Conservation (phyloP, 2,113 vertebrate genomes). For the Tangachromis dhanisi region DNA sequence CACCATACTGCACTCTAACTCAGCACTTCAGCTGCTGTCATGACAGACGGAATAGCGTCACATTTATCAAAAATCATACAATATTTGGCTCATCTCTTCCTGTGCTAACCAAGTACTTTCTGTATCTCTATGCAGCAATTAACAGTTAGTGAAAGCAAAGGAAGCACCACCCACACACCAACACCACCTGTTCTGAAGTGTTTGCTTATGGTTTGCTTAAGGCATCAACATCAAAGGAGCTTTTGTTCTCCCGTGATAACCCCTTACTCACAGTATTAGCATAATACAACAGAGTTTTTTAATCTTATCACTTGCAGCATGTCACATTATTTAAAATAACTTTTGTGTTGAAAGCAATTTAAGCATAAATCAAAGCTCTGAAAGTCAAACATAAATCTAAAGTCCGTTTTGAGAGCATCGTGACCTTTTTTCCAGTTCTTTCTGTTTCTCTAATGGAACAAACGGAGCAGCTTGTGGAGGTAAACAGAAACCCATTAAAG, state of each 20-base stretch:
- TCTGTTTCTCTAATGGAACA: background rate
- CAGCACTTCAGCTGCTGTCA: background rate
- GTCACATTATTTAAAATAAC: background rate
- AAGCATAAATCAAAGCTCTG: background rate
- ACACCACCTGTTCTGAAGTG: background rate
- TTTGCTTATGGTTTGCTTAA: background rate
- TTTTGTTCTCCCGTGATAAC: background rate
- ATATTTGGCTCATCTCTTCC: background rate
- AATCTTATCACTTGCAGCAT: background rate
- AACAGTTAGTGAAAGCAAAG: background rate
- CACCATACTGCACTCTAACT: background rate
- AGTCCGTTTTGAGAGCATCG: fast-evolving
- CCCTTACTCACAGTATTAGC: fast-evolving
- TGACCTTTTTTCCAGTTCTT: background rate
- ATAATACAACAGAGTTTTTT: background rate
- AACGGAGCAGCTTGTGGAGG: fast-evolving
- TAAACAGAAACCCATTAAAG: background rate
- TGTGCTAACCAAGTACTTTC: background rate
- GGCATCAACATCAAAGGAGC: background rate
- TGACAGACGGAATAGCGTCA: background rate
- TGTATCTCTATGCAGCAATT: background rate
- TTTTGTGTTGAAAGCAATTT: background rate
- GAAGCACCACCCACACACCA: background rate
- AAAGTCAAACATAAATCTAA: background rate
- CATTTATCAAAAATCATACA: background rate